Percentiles rank a stretch among this genome's conserved stretches.
Evolutionary conservation across 2,797 vertebrate genomes (phyloP).

Genomic region (Ciconia nigra): DNA sequence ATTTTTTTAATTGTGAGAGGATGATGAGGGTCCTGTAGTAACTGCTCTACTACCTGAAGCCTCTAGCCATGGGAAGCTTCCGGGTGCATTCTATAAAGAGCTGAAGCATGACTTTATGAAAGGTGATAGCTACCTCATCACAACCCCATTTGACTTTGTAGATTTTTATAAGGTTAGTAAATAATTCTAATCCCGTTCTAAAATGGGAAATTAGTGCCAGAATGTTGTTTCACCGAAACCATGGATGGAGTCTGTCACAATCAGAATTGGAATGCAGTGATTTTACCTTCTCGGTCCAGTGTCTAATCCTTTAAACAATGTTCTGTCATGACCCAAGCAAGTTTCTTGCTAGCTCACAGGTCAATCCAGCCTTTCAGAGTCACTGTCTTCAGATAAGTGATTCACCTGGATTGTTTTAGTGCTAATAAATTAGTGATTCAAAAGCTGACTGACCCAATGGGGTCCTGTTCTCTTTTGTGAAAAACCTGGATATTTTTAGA

Average conservation of each 20-base stretch:
- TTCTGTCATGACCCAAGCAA: background rate
- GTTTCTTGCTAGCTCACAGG: background rate
- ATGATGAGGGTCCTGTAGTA: background rate
- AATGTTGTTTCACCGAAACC: background rate
- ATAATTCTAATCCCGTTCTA: background rate
- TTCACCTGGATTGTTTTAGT: background rate
- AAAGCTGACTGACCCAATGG: background rate
- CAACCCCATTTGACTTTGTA: background rate
- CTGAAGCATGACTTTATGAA: background rate
- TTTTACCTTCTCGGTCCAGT: background rate
- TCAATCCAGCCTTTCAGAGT: background rate
- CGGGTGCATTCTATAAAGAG: background rate
- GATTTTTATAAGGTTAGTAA: background rate
- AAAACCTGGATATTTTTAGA: background rate
- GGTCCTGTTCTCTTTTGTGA: background rate
- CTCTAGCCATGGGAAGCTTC: background rate
- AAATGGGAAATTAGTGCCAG: background rate
- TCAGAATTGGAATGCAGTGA: background rate
- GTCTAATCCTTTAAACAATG: background rate
- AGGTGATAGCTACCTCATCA: background rate
- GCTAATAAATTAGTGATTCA: background rate
- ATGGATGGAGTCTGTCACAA: background rate
- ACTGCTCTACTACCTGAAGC: background rate
- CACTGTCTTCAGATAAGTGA: background rate
- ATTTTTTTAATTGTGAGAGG: background rate